phyloP scores from a whole-genome alignment of 2,113 vertebrate species.

The Rhombomys opimus region DNA sequence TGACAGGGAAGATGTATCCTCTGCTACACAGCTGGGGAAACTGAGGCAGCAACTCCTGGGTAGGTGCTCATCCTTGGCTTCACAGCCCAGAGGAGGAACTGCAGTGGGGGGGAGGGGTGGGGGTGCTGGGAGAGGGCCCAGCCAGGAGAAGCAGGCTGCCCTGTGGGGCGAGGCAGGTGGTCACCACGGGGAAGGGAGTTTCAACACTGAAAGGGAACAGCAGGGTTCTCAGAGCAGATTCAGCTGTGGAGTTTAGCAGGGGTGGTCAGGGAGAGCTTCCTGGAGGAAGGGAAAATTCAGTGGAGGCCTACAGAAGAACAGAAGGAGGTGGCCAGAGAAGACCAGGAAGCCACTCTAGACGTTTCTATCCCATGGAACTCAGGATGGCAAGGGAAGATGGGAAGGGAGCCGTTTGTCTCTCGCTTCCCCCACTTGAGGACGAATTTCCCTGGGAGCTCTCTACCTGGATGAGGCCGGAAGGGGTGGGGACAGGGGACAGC shows the following conservation, averaged over 20 bases:
- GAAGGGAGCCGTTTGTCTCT: background rate
- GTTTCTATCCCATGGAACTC: background rate
- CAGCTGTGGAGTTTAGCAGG: background rate
- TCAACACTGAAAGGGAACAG: background rate
- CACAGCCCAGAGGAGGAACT: background rate
- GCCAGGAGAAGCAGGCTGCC: background rate
- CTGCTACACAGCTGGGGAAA: background rate
- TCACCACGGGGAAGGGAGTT: background rate
- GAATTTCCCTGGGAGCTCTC: background rate
- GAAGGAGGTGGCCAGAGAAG: background rate
- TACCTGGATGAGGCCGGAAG: too few species aligned
- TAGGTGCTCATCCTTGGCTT: rapidly evolving
- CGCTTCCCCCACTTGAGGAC: too few species aligned
- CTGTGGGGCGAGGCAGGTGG: rapidly evolving
- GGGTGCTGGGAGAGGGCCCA: rapidly evolving
- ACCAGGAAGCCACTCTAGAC: background rate
- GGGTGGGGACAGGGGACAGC: too few species aligned
- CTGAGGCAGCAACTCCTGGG: background rate
- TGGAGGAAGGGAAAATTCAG: background rate
- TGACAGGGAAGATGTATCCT: background rate
- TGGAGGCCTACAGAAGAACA: background rate
- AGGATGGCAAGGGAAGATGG: background rate
- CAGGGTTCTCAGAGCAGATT: background rate
- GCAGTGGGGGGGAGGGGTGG: background rate
- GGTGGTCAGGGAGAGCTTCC: background rate